phyloP scores from a whole-genome alignment of 2,113 vertebrate species.

The Panthera uncia region DNA sequence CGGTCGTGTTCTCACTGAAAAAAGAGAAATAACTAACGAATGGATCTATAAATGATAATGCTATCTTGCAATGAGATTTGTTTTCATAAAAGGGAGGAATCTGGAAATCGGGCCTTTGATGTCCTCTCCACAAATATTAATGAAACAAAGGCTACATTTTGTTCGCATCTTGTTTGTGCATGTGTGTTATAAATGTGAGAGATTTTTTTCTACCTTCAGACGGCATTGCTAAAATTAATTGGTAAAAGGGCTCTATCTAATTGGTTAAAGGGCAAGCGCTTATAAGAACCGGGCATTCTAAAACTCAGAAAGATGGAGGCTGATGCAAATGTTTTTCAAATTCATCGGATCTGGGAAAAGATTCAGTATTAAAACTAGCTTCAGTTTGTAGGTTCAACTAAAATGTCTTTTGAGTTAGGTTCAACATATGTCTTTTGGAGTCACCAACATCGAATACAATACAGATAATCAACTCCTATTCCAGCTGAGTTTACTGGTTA shows the following conservation, averaged over 20 bases:
- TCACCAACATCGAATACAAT: not conserved
- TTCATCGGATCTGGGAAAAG: not conserved
- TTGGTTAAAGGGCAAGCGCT: not conserved
- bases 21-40: not conserved
- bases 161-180: not conserved
- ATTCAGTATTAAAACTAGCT: not conserved
- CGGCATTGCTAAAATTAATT: not conserved
- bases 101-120: not conserved
- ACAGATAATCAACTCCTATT: not conserved
- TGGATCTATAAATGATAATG: not conserved
- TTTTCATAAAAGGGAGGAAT: not conserved
- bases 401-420: not conserved
- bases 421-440: not conserved
- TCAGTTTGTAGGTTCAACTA: not conserved
- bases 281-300: not conserved
- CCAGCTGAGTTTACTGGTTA: not conserved
- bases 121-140: not conserved
- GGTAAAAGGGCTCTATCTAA: not conserved
- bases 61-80: not conserved
- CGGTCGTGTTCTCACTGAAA: not conserved
- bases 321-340: not conserved
- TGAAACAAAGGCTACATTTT: not conserved
- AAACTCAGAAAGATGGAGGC: not conserved
- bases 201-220: not conserved
- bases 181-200: not conserved